Evolutionary conservation across 2,797 vertebrate species (phyloP).

Genomic region (Zenarchopterus dispar): DNA sequence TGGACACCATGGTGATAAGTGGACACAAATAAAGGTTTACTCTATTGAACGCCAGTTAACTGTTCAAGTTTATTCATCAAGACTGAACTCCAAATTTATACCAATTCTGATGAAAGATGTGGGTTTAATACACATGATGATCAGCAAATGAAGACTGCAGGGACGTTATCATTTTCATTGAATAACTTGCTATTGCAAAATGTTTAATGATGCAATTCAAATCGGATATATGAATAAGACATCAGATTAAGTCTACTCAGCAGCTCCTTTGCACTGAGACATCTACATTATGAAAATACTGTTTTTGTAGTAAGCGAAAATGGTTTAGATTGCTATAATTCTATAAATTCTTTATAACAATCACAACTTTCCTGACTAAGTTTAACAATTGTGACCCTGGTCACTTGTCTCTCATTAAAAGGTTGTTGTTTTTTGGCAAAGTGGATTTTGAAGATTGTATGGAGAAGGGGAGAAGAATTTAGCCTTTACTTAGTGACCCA

Average conservation of each 20-base stretch:
- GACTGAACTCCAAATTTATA: neutral
- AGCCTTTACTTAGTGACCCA: too few relatives aligned
- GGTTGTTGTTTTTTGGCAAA: too few relatives aligned
- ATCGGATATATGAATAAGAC: constrained; percentile 7
- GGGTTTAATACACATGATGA: neutral
- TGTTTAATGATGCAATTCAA: constrained; percentile 4
- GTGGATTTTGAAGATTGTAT: too few relatives aligned
- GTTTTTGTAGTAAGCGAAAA: too few relatives aligned
- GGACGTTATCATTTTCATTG: neutral
- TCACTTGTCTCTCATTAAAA: too few relatives aligned
- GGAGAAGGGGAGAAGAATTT: too few relatives aligned
- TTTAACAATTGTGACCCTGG: too few relatives aligned
- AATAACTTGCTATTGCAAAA: neutral
- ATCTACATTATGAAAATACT: too few relatives aligned
- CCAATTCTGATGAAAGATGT: neutral
- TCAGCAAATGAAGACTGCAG: constrained; percentile 1
- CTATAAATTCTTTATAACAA: too few relatives aligned
- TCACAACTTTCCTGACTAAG: too few relatives aligned
- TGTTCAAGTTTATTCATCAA: neutral
- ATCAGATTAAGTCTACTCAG: neutral
- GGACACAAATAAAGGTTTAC: constrained; percentile 25
- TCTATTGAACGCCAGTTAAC: constrained; percentile 11
- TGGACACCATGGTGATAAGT: constrained; percentile 15
- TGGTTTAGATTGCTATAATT: too few relatives aligned
- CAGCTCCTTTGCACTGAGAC: neutral